Base-by-base conservation (phyloP, 1,140 invertebrate genomes). In the Psilanteris sp. region DNA sequence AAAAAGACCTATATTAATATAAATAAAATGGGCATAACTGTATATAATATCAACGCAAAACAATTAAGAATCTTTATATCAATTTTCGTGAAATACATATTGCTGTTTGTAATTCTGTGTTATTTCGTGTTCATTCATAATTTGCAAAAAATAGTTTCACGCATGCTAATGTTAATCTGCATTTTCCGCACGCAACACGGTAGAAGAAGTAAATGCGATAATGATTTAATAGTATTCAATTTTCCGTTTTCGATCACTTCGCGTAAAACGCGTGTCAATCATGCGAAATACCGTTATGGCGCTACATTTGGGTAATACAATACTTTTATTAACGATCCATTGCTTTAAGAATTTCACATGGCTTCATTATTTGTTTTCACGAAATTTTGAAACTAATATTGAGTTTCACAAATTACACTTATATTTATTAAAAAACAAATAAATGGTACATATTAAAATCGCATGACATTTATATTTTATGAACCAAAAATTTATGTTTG, bases 221-320 rank as follows among this genome's bases (percentile, higher is more conserved):
- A 68, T 68, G 32, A 44, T 59, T 59, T 68, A 68, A 68, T 68
- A 43, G 59, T 68, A 68, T 68, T 68, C 64, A 68, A n/a, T 68
- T 68, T 68, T 68, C 43, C 52, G 43, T 68, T 52, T 52, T 44
- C 36, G 46, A 50, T 52, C 59, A 41, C 16, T 54, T 68, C 34
- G 52, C 43, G 52, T 43, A 57, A 68, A 68, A 68, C 31, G 14
- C 64, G 43, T 59, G 64, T 59, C 64, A 68, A 68, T 68, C 64
- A 68, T 41, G 16, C 18, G 27, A 50, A 41, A 50, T 68, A 57
- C 64, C 64, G 64, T 68, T 68, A 68, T 29, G 14, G 18, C 29
- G 54, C 54, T 34, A 22, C 34, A 44, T 20, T 43, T 13, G 13
- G 16, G 32, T 61, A 36, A 36, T 36, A 37, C 34, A 44, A 59